Evolutionary conservation across 2,888 invertebrate genomes (phyloP), one percentile per base, ranked within the genome.

Genomic region (Gastrophysa polygoni): DNA sequence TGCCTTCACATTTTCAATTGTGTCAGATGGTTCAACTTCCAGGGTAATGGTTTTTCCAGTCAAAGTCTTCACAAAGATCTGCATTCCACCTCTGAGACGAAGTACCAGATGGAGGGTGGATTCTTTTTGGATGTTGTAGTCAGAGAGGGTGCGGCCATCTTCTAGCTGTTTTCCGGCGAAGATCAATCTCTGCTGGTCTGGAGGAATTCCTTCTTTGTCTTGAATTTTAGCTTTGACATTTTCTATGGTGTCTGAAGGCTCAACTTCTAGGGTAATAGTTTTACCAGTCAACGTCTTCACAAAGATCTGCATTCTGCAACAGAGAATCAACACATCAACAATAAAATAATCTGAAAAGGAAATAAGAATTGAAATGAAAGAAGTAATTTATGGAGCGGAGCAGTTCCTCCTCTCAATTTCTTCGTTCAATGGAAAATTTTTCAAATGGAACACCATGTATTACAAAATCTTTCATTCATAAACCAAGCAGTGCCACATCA

Each of bases 281-380:
- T 38, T 52, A 38, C 44, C 44, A 44, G 83, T 85, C 7, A 84
- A 68, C 0, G 84, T 84, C 67, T 84, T 85, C 6, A 81, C 83
- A 78, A 81, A 83, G 78, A 89, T 86, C 82, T 90, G 85, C 79
- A 66, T 66, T 54, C 66, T 66, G 63, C 2, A 66, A 66, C 52
- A 21, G 48, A 57, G 24, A 17, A 50, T 47, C 16, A 48, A 64
- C 14, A 43, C 20, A 52, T 55, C 29, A 38, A 10, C 2, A 59
- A 20, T n/a, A n/a, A n/a, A n/a, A n/a, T n/a, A n/a, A n/a, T n/a
- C n/a, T n/a, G n/a, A n/a, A n/a, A n/a, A n/a, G n/a, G n/a, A n/a
- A n/a, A n/a, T n/a, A n/a, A n/a, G n/a, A n/a, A n/a, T n/a, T n/a
- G n/a, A n/a, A n/a, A n/a, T n/a, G n/a, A n/a, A n/a, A n/a, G n/a